phyloP scores from a whole-genome alignment of 1,140 invertebrate genomes.

The Frieseomelitta varia region DNA sequence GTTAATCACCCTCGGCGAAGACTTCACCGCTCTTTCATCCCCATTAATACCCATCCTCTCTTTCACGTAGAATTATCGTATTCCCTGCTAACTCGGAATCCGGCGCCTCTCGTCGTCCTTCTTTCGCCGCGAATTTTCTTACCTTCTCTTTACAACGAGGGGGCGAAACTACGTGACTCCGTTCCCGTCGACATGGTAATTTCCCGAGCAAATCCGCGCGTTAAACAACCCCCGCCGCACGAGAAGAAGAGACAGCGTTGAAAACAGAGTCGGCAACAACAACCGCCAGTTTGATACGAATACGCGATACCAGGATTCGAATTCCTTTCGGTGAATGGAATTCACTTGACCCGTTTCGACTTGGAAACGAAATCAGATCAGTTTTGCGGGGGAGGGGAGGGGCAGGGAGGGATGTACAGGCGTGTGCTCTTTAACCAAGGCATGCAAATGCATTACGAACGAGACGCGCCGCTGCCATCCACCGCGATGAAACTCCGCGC shows the following conservation, averaged over 20 bases:
- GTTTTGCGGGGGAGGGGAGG: too few species aligned
- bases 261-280: background rate
- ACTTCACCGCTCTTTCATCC: background rate
- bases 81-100: background rate
- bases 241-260: background rate
- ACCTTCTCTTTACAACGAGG: background rate
- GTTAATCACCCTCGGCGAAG: slow-evolving; percentile 6
- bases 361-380: slow-evolving; percentile 20
- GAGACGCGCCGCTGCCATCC: background rate
- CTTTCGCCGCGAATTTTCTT: background rate
- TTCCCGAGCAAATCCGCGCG: background rate
- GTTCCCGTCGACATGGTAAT: background rate
- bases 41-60: background rate
- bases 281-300: background rate
- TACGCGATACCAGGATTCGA: background rate
- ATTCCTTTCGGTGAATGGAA: slow-evolving; percentile 14
- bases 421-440: background rate
- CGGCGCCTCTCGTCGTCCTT: background rate
- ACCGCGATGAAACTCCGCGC: background rate
- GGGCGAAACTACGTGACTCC: background rate
- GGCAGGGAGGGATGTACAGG: too few species aligned
- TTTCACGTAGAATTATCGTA: background rate
- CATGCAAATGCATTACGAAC: slow-evolving; percentile 17
- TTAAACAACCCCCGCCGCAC: background rate
- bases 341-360: slow-evolving; percentile 24